phyloP scores from a whole-genome alignment of 2,888 invertebrate genomes.

The Apodemia zela region DNA sequence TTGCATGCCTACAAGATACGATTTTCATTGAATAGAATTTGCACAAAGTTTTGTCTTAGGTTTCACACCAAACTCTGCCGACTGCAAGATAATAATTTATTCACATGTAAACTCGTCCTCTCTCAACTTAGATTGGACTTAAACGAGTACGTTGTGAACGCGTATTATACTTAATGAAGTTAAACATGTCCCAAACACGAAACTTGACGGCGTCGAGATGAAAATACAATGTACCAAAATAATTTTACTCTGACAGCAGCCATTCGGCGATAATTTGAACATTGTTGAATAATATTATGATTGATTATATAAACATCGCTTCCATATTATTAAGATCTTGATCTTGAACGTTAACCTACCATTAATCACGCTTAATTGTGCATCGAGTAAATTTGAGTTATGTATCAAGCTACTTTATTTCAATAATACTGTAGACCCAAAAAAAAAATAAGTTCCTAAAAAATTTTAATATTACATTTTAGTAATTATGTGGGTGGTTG shows the following conservation, averaged over 20 bases:
- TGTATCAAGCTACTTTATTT: not conserved
- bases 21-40: slow-evolving; percentile 1
- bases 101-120: slow-evolving; percentile 71
- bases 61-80: slow-evolving; percentile 51
- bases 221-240: slow-evolving; percentile 27
- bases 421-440: not conserved
- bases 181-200: slow-evolving; percentile 67
- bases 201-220: slow-evolving; percentile 30
- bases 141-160: slow-evolving; percentile 74
- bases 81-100: slow-evolving; percentile 75
- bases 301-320: slow-evolving; percentile 10
- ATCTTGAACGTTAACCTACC: not conserved
- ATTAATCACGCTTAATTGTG: not conserved
- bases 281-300: slow-evolving; percentile 13
- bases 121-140: slow-evolving; percentile 78
- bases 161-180: slow-evolving; percentile 77
- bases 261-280: slow-evolving; percentile 11
- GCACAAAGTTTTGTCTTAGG: slow-evolving; percentile 24
- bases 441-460: too few species aligned
- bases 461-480: too few species aligned
- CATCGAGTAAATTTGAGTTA: not conserved
- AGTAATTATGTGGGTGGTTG: too few species aligned
- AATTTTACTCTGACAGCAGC: slow-evolving; percentile 25
- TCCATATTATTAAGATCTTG: not conserved
- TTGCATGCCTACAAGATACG: not conserved